phyloP scores from a whole-genome alignment of 1,140 invertebrate genomes.

The Popillia japonica region DNA sequence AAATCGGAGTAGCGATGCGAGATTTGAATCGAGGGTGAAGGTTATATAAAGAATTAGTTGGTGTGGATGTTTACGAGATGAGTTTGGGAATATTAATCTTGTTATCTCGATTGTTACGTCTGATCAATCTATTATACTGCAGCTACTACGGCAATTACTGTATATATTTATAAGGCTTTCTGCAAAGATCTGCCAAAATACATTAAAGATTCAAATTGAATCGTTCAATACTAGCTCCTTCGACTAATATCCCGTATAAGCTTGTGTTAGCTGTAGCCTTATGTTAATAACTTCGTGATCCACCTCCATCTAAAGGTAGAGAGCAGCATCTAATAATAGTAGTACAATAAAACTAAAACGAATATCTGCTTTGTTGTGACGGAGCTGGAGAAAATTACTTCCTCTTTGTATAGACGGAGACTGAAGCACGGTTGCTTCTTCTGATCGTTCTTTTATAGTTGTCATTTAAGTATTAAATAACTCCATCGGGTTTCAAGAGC shows the following conservation, averaged over 20 bases:
- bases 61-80: no score
- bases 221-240: no score
- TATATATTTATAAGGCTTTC: no score
- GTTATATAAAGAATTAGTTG: no score
- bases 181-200: no score
- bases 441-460: neutral
- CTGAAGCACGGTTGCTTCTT: neutral
- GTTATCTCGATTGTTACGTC: no score
- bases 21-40: neutral
- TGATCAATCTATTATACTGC: no score
- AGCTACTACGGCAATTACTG: no score
- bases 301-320: neutral
- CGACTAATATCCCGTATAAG: no score
- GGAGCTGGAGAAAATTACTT: neutral
- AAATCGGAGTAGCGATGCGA: neutral
- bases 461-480: conserved; percentile 1
- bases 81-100: no score
- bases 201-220: no score
- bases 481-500: neutral
- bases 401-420: neutral
- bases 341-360: neutral
- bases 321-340: neutral
- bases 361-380: no score
- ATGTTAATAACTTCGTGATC: neutral
- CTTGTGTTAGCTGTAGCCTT: neutral